These are phyloP conservation scores for Allacma fusca DNA, from an alignment of 2,888 invertebrate species.

Conservation along the genomic window DNA sequence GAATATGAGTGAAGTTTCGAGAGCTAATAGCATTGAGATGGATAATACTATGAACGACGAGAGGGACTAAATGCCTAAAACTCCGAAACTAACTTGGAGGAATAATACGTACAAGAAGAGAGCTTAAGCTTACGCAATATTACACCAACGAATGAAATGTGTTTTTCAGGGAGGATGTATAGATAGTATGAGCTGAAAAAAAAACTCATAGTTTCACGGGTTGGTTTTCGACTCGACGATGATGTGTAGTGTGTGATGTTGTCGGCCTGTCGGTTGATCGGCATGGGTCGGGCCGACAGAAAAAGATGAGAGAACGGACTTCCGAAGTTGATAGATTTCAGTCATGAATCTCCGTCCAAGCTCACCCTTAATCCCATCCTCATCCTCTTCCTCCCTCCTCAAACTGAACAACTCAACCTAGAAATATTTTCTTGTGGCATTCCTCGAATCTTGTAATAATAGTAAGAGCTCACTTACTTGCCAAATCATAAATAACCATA, in stretches of 20 bases:
- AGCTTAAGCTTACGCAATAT: not conserved
- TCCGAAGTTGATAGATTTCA: slow-evolving; percentile 48
- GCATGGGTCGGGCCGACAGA: slow-evolving; percentile 22
- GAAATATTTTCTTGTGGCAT: slow-evolving; percentile 43
- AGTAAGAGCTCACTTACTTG: slow-evolving; percentile 43
- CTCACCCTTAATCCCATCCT: slow-evolving; percentile 38
- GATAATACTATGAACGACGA: no score
- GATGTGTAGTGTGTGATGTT: slow-evolving; percentile 33
- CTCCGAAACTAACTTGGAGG: not conserved
- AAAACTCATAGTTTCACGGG: not conserved
- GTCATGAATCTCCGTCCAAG: slow-evolving; percentile 44
- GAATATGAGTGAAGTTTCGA: not conserved
- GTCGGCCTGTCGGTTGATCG: slow-evolving; percentile 33
- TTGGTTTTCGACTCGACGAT: slow-evolving; percentile 14
- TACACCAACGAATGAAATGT: slow-evolving; percentile 5
- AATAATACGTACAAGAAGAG: no score
- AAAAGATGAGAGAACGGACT: slow-evolving; percentile 40
- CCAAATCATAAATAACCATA: slow-evolving; percentile 42
- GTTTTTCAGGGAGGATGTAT: slow-evolving; percentile 5
- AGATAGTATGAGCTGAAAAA: not conserved
- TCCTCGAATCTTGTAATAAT: slow-evolving; percentile 42
- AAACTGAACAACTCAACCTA: slow-evolving; percentile 30
- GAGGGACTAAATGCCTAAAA: not conserved
- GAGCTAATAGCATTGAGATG: not conserved
- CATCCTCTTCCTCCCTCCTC: slow-evolving; percentile 40